Conservation (phyloP, 1,140 invertebrate species). For the Drosophila novamexicana region DNA sequence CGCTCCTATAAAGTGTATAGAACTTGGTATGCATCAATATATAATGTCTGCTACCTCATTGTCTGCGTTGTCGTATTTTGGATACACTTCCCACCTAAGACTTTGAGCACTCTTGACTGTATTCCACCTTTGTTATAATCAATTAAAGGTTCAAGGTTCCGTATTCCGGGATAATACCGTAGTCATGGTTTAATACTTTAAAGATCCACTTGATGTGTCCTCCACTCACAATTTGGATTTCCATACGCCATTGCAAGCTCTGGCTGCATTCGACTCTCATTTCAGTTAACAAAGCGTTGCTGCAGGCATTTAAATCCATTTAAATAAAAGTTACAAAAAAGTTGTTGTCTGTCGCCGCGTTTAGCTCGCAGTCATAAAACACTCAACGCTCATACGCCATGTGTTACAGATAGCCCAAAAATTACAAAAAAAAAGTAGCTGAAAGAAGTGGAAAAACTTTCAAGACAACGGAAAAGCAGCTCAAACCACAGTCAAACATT, state of each 20-base stretch:
- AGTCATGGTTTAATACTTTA: background rate
- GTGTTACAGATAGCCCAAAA: constrained; percentile 52
- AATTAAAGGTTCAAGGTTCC: no score
- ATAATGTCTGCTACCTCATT: no score
- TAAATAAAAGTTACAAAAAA: constrained; percentile 52
- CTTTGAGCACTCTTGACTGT: no score
- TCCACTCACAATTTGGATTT: background rate
- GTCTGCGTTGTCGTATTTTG: no score
- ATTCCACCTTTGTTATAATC: no score
- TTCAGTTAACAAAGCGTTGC: constrained; percentile 24
- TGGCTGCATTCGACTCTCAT: constrained; percentile 11
- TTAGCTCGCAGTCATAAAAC: constrained; percentile 69
- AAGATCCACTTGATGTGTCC: background rate
- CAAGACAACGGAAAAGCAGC: constrained; percentile 45
- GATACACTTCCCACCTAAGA: no score
- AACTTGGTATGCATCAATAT: no score
- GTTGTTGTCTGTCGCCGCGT: constrained; percentile 44
- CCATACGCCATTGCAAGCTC: background rate
- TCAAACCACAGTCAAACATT: constrained; percentile 50
- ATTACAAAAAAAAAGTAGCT: background rate
- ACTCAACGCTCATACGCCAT: constrained; percentile 74
- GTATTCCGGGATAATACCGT: no score
- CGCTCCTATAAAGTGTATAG: no score
- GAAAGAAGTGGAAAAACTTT: constrained; percentile 48
- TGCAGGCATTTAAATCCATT: constrained; percentile 35